Conservation (phyloP, 2,113 vertebrate species). For the Petrocephalus zakoni region DNA sequence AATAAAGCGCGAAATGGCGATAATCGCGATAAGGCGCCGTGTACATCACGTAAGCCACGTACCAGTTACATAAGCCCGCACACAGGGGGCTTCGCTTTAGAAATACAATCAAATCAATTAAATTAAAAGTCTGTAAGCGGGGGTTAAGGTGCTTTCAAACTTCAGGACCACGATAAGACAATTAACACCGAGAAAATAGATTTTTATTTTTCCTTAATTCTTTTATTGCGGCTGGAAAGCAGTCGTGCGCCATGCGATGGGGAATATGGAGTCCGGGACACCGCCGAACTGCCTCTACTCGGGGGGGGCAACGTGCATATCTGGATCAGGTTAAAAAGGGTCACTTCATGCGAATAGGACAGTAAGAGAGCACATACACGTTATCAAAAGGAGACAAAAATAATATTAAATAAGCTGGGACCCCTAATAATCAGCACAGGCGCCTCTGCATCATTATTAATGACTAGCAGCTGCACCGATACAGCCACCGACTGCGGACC, state of each 20-base stretch:
- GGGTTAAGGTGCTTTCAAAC: neutral
- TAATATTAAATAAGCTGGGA: neutral
- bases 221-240: neutral
- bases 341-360: neutral
- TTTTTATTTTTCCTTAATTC: neutral
- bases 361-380: neutral
- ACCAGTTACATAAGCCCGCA: neutral
- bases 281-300: neutral
- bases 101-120: no score
- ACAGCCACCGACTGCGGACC: neutral
- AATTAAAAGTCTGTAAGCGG: neutral
- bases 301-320: neutral
- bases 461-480: neutral
- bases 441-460: neutral
- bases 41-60: neutral
- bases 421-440: neutral
- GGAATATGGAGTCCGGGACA: neutral
- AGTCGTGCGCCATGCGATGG: neutral
- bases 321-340: neutral
- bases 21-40: neutral
- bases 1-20: neutral
- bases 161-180: neutral
- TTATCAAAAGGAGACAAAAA: neutral
- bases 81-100: no score
- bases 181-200: neutral